These are phyloP conservation scores for Gerris buenoi DNA, from an alignment of 1,140 invertebrate genomes.

Conservation along the genomic window DNA sequence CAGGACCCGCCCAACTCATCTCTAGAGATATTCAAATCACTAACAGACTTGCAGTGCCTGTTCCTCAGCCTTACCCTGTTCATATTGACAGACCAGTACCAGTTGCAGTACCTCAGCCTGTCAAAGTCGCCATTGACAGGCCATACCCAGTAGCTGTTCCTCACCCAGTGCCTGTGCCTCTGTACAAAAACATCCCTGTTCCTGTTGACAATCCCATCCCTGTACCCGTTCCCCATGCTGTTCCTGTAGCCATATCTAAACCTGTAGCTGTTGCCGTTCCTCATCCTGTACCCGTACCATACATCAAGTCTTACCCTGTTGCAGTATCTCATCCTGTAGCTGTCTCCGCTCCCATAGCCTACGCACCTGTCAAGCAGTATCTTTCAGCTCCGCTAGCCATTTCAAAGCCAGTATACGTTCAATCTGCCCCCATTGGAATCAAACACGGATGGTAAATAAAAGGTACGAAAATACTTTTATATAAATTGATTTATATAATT, in stretches of 20 bases:
- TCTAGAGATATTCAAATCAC: slow-evolving; percentile 13
- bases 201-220: slow-evolving; percentile 20
- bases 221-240: slow-evolving; percentile 18
- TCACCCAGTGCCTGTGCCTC: slow-evolving; percentile 14
- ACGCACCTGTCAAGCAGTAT: too few species aligned
- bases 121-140: slow-evolving; percentile 19
- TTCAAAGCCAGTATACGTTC: too few species aligned
- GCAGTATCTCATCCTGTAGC: slow-evolving; percentile 5
- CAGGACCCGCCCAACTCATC: slow-evolving; percentile 6
- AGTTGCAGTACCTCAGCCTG: slow-evolving; percentile 14
- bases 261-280: slow-evolving; percentile 11
- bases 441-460: too few species aligned
- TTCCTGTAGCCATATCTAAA: slow-evolving; percentile 12
- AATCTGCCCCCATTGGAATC: too few species aligned
- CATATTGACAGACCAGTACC: slow-evolving; percentile 19
- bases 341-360: not conserved
- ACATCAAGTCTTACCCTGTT: slow-evolving; percentile 12
- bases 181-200: not conserved
- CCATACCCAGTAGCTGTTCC: slow-evolving; percentile 17
- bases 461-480: too few species aligned
- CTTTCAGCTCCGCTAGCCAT: too few species aligned
- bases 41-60: slow-evolving; percentile 15
- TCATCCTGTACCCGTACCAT: slow-evolving; percentile 16
- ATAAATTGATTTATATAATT: too few species aligned
- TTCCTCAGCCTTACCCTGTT: slow-evolving; percentile 17